Evolutionary conservation across 30 jellyfish, hydroid and myxozoan species (phyloP).

Genomic region (Hydra vulgaris): DNA sequence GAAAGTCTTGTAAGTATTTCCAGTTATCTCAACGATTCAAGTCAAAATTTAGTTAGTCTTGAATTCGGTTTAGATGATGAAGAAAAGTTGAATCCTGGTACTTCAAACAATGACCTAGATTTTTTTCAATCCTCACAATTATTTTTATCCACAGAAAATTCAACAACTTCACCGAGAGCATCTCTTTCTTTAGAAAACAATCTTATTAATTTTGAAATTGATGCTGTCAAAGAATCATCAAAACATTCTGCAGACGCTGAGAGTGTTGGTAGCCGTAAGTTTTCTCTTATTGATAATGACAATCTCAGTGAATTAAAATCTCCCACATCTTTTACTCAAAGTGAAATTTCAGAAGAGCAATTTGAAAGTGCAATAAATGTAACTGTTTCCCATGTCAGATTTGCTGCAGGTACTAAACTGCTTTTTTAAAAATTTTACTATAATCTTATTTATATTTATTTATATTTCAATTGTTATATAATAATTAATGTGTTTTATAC

Average conservation of each 20-base stretch:
- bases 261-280: constrained; percentile 83
- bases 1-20: constrained; percentile 2
- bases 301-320: not conserved
- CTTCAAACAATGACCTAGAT: not conserved
- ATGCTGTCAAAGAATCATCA: constrained; percentile 22
- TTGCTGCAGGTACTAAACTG: constrained; percentile 53
- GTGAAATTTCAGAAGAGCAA: constrained; percentile 8
- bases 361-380: not conserved
- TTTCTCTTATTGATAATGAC: constrained; percentile 66
- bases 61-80: constrained; percentile 6
- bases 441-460: not conserved
- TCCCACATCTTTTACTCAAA: not conserved
- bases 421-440: not conserved
- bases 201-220: constrained; percentile 52
- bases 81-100: not conserved
- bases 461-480: too few relatives aligned
- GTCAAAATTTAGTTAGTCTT: constrained; percentile 21
- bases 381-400: constrained; percentile 50
- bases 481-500: too few relatives aligned
- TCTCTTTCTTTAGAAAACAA: constrained; percentile 58
- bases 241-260: constrained; percentile 56
- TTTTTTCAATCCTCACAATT: not conserved
- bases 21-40: constrained; percentile 20
- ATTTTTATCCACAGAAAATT: not conserved
- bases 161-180: not conserved